Percentiles rank a stretch among this genome's conserved stretches.
Conservation (phyloP, 2,797 vertebrate species). For the Sarcophilus harrisii region DNA sequence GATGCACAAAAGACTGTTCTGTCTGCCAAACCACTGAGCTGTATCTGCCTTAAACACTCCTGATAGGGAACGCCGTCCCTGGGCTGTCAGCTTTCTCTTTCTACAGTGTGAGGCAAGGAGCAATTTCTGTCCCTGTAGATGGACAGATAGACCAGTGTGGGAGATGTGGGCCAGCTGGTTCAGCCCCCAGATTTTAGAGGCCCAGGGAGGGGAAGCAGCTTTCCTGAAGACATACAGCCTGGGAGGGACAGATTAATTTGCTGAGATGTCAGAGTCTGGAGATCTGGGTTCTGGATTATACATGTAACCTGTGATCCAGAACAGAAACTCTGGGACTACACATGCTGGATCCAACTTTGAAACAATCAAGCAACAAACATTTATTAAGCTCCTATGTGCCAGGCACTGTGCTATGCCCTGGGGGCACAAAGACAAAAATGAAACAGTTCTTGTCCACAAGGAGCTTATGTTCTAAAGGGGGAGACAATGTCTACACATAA, state of each 20-base stretch:
- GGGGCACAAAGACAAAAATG: not conserved
- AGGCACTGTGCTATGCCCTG: not conserved
- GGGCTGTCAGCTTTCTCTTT: not conserved
- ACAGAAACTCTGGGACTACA: not conserved
- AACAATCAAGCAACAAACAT: not conserved
- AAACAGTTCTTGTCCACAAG: not conserved
- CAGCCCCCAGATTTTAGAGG: not conserved
- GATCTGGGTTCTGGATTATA: not conserved
- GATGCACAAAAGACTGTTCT: not conserved
- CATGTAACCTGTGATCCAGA: not conserved
- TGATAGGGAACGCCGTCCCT: not conserved
- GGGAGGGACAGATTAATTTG: not conserved
- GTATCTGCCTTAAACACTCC: not conserved
- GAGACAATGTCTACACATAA: not conserved
- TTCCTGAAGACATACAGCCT: not conserved
- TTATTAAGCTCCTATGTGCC: not conserved
- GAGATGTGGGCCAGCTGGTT: not conserved
- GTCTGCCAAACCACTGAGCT: not conserved
- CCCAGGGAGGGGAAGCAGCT: conserved; percentile 14
- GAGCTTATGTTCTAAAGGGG: not conserved
- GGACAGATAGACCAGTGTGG: not conserved
- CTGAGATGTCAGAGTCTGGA: not conserved
- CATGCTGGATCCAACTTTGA: not conserved
- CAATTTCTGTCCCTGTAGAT: not conserved
- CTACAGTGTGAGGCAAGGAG: not conserved